Percentiles rank a stretch among this genome's conserved stretches.
Conservation (phyloP, 1,140 invertebrate species). For the Lordiphosa collinella region DNA sequence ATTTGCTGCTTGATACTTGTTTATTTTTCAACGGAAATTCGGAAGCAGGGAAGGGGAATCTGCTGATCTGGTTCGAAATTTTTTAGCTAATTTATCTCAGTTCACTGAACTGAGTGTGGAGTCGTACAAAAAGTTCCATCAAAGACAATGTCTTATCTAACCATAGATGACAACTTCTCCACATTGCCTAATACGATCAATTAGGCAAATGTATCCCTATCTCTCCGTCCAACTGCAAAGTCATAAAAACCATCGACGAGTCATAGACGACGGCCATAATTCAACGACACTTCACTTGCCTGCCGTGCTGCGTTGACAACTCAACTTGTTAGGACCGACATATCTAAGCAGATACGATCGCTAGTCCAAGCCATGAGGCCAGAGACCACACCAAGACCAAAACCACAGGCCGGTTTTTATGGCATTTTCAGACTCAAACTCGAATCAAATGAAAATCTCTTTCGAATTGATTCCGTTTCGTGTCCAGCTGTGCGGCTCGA, state of each 20-base stretch:
- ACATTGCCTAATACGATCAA: conserved; percentile 57
- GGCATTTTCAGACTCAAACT: conserved; percentile 33
- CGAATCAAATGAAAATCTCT: conserved; percentile 73
- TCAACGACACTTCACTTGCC: conserved; percentile 62
- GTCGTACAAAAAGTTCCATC: too few relatives aligned
- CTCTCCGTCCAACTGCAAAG: too few relatives aligned
- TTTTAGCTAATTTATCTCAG: too few relatives aligned
- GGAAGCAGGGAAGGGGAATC: conserved; percentile 11
- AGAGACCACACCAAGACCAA: conserved; percentile 43
- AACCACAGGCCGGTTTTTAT: conserved; percentile 60
- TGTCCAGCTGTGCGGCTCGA: conserved; percentile 35
- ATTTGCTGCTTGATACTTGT: conserved; percentile 30
- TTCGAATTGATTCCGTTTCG: conserved; percentile 59
- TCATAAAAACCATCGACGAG: conserved; percentile 10
- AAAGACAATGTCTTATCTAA: conserved; percentile 1
- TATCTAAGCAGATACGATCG: conserved; percentile 63
- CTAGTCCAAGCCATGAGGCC: conserved; percentile 3
- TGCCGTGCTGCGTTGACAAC: conserved; percentile 69
- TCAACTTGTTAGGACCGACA: conserved; percentile 68
- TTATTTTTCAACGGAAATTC: conserved; percentile 32
- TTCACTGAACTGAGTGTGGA: too few relatives aligned
- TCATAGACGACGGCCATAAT: conserved; percentile 45
- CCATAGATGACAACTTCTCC: conserved; percentile 36
- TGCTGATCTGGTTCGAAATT: background rate
- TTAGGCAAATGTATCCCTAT: conserved; percentile 45